Base-by-base conservation (phyloP, 2,797 vertebrate genomes). In the Mormyrops boulengeri region DNA sequence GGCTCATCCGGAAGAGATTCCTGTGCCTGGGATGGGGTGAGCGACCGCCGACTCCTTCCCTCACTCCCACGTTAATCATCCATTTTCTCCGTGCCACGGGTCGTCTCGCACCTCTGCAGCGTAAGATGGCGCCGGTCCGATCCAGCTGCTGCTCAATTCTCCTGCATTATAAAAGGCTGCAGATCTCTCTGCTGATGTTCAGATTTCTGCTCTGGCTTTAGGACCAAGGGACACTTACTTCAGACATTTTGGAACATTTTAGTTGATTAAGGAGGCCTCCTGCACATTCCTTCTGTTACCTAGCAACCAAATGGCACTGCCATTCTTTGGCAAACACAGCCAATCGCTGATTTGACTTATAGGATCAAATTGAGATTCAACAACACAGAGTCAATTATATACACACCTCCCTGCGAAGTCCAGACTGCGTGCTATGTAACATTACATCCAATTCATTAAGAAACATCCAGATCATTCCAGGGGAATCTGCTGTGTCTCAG, bases 1-100 rank as follows among this genome's bases (percentile, higher is more conserved):
- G 98, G 88, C 97, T 99, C 91, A 99, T 99, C 95, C 97, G 98
- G 91, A 99, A 99, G 93, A 97, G 99, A 85, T 99, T 99, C 94
- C 95, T 99, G 92, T 99, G 99, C 94, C 97, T 99, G 94, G 99
- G 99, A 94, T 99, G 99, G 99, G 99, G 99, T 99, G 95, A 97
- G 98, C 94, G 38, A 3, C 47, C n/a, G 5, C 1, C 53, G 87
- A 62, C 69, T 90, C 9, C 9, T 4, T 85, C 80, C 80, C 8
- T 26, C 41, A 44, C 44, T 82, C n/a, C 41, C 17, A 19, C 41
- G 38, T 82, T 82, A 82, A 41, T 44, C 77, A 47, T 41, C 44
- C 38, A 44, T 82, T 47, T 49, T 82, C 38, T 8, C 38, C 3
- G 5, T 22, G n/a, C 38, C 14, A 47, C 6, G 17, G 41, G 38